Percentiles rank a stretch among this genome's conserved stretches.
Conservation (phyloP, 2,797 vertebrate species). For the Lophotriccus pileatus region DNA sequence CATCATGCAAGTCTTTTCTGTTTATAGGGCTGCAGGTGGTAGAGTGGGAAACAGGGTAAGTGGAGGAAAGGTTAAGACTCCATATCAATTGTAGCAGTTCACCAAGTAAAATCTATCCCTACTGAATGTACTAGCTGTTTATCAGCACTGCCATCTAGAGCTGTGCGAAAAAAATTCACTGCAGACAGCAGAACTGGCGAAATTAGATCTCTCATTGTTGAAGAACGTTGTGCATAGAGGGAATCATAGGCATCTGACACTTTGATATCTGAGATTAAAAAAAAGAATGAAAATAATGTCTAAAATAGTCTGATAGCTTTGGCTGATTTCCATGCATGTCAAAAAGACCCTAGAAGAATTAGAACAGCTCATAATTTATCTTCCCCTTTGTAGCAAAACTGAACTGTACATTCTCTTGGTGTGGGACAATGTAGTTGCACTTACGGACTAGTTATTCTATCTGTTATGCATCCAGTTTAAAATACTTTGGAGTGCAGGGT, state of each 20-base stretch:
- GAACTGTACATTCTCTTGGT: neutral
- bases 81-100: conserved; percentile 42
- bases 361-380: neutral
- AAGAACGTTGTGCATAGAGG: neutral
- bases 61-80: conserved; percentile 64
- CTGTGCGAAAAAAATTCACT: conserved; percentile 39
- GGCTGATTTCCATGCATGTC: neutral
- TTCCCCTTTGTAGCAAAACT: neutral
- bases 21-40: conserved; percentile 69
- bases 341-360: neutral
- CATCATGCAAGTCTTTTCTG: conserved; percentile 62
- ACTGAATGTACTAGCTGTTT: conserved; percentile 24
- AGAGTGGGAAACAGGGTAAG: conserved; percentile 55
- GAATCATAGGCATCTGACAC: rapidly evolving
- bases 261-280: neutral
- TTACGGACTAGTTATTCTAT: neutral
- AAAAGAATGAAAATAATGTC: neutral
- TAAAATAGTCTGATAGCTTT: neutral
- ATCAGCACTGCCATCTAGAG: conserved; percentile 69
- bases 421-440: neutral
- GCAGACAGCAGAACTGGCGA: neutral
- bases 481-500: neutral
- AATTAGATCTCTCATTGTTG: neutral
- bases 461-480: neutral
- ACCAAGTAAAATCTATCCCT: conserved; percentile 50